Evolutionary conservation across 1,140 invertebrate species (phyloP).

Genomic region (Cyclina sinensis): DNA sequence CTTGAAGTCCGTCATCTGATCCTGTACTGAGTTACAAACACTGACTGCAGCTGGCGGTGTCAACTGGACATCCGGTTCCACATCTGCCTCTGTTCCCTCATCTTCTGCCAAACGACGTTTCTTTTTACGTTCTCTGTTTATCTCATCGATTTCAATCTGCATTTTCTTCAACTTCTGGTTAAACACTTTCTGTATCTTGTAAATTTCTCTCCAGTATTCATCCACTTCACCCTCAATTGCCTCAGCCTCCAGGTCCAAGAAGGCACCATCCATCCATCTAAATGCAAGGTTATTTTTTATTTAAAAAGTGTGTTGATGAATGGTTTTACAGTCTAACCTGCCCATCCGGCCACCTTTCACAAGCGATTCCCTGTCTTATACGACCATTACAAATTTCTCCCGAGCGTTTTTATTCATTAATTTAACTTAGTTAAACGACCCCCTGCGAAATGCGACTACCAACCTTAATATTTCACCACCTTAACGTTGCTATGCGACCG

Average conservation of each 20-base stretch:
- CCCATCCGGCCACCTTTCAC: no score
- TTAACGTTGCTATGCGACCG: no score
- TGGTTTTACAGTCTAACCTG: no score
- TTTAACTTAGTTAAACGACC: no score
- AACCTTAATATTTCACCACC: no score
- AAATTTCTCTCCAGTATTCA: conserved; percentile 89
- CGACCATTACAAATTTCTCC: no score
- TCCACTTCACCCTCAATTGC: conserved; percentile 84
- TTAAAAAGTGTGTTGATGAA: no score
- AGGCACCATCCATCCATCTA: conserved; percentile 95
- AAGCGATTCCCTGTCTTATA: no score
- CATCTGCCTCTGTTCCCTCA: conserved; percentile 86
- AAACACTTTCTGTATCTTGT: conserved; percentile 93
- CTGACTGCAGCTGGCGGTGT: conserved; percentile 81
- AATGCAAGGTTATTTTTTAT: no score
- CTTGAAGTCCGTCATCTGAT: conserved; percentile 93
- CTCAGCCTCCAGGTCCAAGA: conserved; percentile 92
- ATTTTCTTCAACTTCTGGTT: conserved; percentile 90
- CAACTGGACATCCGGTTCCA: conserved; percentile 82
- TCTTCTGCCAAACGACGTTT: conserved; percentile 88
- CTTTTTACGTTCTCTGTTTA: conserved; percentile 84
- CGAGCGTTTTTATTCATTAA: no score
- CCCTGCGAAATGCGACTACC: no score
- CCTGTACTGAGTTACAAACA: conserved; percentile 87
- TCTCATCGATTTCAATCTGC: conserved; percentile 83